Evolutionary conservation across 1,140 invertebrate species (phyloP), one percentile per base, ranked within the genome.

Genomic region (Sycophila sp.): DNA sequence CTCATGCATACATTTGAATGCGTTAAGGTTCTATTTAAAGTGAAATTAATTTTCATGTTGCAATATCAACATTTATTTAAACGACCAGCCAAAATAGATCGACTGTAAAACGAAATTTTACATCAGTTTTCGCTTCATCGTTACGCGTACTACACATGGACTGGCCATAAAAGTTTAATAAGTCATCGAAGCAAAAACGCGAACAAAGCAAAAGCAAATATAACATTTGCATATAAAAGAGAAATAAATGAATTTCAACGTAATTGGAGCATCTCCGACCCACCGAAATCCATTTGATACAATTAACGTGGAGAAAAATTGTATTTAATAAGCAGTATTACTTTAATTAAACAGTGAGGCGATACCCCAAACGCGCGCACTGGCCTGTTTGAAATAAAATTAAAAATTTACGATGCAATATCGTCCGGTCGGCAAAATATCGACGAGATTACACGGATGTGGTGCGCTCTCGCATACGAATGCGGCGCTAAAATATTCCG

Each of bases 361-460:
- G n/a, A n/a, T n/a, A n/a, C n/a, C n/a, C n/a, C n/a, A n/a, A n/a
- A 73, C 75, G 67, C 72, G 45, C 30, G 30, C 47, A 28, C 49
- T 55, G 55, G 28, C 17, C 56, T 22, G 6, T 10, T 22, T 22
- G 19, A 74, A 81, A 80, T 81, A 80, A 81, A 82, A 84, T 83
- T 83, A 83, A 83, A 83, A 82, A 73, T 73, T 63, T 66, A 56
- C 72, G 69, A 45, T 40, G 59, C 66, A 59, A 55, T 17, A 8
- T 22, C 19, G 19, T 22, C 42, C n/a, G n/a, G n/a, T n/a, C n/a
- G n/a, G 78, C 81, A 75, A 85, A 84, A 85, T 84, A 85, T 84
- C 82, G 83, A 84, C 81, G 80, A 84, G 81, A 84, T 85, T 83
- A 83, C 81, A 82, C 81, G 78, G 80, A 80, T n/a, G n/a, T n/a